phyloP scores from a whole-genome alignment of 2,888 invertebrate genomes.

The Tridacna crocea region DNA sequence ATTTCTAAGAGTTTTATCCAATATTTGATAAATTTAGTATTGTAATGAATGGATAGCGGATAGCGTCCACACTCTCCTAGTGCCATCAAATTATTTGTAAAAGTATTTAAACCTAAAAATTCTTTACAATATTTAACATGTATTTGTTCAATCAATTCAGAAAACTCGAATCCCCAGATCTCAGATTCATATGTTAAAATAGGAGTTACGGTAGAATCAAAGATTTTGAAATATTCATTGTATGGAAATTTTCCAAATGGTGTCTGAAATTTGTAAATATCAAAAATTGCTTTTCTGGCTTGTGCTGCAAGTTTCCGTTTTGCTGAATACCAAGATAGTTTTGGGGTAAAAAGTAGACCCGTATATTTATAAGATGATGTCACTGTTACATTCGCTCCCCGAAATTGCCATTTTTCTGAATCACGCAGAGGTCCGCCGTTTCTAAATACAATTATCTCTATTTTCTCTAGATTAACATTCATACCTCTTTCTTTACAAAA shows the following conservation, averaged over 20 bases:
- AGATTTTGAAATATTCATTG: too few relatives aligned
- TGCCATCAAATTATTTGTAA: slow-evolving; percentile 10
- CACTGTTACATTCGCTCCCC: background rate
- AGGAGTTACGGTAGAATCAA: too few relatives aligned
- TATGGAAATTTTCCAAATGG: slow-evolving; percentile 7
- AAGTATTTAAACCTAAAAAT: slow-evolving; percentile 2
- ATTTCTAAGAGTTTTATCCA: too few relatives aligned
- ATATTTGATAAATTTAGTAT: slow-evolving; percentile 23
- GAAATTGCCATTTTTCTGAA: slow-evolving; percentile 12
- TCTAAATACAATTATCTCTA: slow-evolving; percentile 15
- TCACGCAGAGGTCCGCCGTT: slow-evolving; percentile 15
- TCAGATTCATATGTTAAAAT: slow-evolving; percentile 25
- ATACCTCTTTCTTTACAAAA: slow-evolving; percentile 22
- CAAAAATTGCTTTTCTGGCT: slow-evolving; percentile 8
- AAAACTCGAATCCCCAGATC: slow-evolving; percentile 19
- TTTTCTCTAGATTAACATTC: slow-evolving; percentile 14
- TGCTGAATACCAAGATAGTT: slow-evolving; percentile 3
- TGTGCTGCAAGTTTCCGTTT: slow-evolving; percentile 18
- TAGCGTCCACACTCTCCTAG: slow-evolving; percentile 12
- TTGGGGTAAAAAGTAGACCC: too few relatives aligned
- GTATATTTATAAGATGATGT: too few relatives aligned
- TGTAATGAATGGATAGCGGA: slow-evolving; percentile 18
- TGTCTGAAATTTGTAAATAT: background rate
- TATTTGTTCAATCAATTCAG: slow-evolving; percentile 1
- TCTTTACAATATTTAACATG: slow-evolving; percentile 7